Base-by-base conservation (phyloP, 2,113 vertebrate genomes). In the Podilymbus podiceps region DNA sequence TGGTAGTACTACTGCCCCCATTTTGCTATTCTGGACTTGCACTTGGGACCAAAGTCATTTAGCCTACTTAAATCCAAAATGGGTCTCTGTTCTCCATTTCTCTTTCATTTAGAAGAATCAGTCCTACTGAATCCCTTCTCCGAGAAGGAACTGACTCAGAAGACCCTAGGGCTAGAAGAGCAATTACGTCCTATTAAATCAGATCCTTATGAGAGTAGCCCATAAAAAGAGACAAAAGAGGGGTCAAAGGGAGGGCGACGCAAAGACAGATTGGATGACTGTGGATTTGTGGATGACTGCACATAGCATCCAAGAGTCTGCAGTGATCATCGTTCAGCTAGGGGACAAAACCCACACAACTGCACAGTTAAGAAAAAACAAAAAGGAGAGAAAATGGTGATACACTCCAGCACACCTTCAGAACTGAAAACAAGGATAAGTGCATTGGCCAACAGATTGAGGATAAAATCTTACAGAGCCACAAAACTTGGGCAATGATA, bases 381-480 rank as follows among this genome's bases (percentile, higher is more conserved):
- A 77, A 30, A 2, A 19, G 50, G 24, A 71, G 24, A 60, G 20
- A 18, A 60, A 47, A 77, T 30, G 33, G 35, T 38, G 49, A 60
- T 2, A 24, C 6, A 7, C 20, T 63, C 60, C 60, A 78, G 66
- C 27, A 25, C 66, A 35, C 33, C 42, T 47, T 74, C 42, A 53
- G 33, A 56, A 92, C 50, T 2, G 35, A 60, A 30, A 40, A 76
- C 14, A 53, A 47, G 59, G 4, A 4, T 9, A 74, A 60, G 15
- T 5, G 46, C 66, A 66, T 8, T 38, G n/a, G 47, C 33, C 69
- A 69, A 13, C 12, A 15, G 31, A 7, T 2, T 1, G 20, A 40
- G 46, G 12, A 12, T 8, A 46, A 47, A 71, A 40, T 38, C 52
- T 38, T 21, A 49, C 0, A 0, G n/a, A 3, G 0, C 6, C 28